Evolutionary conservation across 2,113 vertebrate species (phyloP).

Genomic region (Grallaria varia): DNA sequence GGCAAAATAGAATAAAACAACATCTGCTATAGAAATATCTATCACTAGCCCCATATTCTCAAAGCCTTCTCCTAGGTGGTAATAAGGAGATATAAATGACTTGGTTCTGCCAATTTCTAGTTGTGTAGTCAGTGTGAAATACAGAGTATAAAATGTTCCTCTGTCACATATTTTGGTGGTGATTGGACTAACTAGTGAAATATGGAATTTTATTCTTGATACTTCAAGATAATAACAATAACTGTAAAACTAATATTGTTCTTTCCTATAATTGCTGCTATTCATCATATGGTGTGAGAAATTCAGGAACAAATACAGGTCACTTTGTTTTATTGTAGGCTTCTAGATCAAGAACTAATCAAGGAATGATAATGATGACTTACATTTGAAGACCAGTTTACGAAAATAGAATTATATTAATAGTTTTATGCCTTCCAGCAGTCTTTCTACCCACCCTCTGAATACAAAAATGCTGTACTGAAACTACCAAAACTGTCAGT

Average conservation of each 20-base stretch:
- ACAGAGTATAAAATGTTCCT: conserved; percentile 69
- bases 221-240: conserved; percentile 75
- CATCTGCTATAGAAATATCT: conserved; percentile 72
- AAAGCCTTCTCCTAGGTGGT: conserved; percentile 62
- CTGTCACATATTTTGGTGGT: conserved; percentile 65
- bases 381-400: conserved; percentile 38
- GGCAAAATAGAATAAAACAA: conserved; percentile 55
- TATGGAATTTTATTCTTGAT: conserved; percentile 72
- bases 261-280: conserved; percentile 74
- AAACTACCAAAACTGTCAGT: background rate
- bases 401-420: conserved; percentile 48
- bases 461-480: background rate
- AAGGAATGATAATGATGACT: conserved; percentile 35
- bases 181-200: conserved; percentile 71
- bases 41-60: conserved; percentile 58
- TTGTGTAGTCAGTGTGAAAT: conserved; percentile 71
- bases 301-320: conserved; percentile 43
- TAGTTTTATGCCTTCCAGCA: background rate
- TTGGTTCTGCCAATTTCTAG: conserved; percentile 67
- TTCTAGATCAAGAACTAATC: conserved; percentile 56
- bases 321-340: conserved; percentile 29
- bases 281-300: conserved; percentile 68
- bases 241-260: conserved; percentile 78
- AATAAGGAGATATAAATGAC: conserved; percentile 76
- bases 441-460: background rate